Conservation (phyloP, 2,113 vertebrate genomes). For the Rallus limicola region DNA sequence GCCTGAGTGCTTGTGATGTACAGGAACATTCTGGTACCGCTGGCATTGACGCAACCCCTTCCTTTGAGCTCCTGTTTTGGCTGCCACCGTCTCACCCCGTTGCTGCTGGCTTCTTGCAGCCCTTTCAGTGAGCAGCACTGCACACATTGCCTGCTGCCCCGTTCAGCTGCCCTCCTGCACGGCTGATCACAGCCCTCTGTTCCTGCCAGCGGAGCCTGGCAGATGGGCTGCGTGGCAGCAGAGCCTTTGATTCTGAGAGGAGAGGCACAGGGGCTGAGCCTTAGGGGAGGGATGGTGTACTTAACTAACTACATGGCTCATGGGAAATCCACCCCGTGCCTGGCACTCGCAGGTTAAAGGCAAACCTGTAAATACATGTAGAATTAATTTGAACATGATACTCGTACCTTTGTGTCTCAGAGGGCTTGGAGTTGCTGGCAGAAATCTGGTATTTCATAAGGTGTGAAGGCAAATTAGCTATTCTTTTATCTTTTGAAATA, state of each 20-base stretch:
- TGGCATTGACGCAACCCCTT: not conserved
- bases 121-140: not conserved
- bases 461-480: not conserved
- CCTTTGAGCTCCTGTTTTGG: not conserved
- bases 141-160: not conserved
- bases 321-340: not conserved
- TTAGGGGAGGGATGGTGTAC: not conserved
- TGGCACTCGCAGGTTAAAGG: not conserved
- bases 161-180: not conserved
- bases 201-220: not conserved
- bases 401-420: not conserved
- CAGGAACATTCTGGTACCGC: not conserved
- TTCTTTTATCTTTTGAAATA: not conserved
- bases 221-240: not conserved
- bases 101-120: not conserved
- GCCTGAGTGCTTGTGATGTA: not conserved
- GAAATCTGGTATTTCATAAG: not conserved
- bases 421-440: not conserved
- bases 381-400: not conserved
- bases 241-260: not conserved
- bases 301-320: not conserved
- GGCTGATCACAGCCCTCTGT: not conserved
- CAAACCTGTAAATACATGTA: not conserved
- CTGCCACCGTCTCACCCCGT: not conserved
- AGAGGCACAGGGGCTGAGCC: not conserved